Base-by-base conservation (phyloP, 2,888 invertebrate species). In the Leuctra nigra region DNA sequence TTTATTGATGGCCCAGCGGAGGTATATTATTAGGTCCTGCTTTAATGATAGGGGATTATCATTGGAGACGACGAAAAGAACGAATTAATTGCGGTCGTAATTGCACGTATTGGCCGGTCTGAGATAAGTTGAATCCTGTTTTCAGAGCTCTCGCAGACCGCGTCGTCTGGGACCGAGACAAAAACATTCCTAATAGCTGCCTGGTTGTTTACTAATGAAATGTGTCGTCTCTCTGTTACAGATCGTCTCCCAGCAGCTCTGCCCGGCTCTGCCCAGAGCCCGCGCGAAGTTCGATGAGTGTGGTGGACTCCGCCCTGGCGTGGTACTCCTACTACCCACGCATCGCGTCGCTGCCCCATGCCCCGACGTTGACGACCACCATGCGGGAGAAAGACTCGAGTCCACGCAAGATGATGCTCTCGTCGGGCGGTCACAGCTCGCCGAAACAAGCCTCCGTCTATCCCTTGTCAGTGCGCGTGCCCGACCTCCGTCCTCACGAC, bases 381-480 rank as follows among this genome's bases (percentile, higher is more conserved):
- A 86, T 87, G 86, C 83, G 91, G 79, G 91, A 91, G 79, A 91
- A 92, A 78, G 90, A 91, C 80, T 87, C 90, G 73, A 88, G 89
- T 72, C 91, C 91, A 72, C 82, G 90, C 75, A 91, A 91, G 79
- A 89, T 90, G 85, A 78, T 85, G 71, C 71, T 75, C 55, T 78
- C 65, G 22, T 58, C 64, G 69, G 75, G 73, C 63, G 80, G 80
- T 55, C 79, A 80, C 69, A 77, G 77, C 64, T 85, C 84, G 67
- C 86, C 86, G 57, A 86, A 86, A 71, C 86, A 85, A 71, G 86
- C 83, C 62, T 82, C 85, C 64, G 83, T 85, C 62, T 86, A 85
- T 71, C 86, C 86, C 52, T 72, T 83, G 65, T 75, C 77, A 54
- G 76, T 82, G 63, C 75, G 83, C 64, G 76, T 80, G 59, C 76